Conservation (phyloP, 2,888 invertebrate species). For the Hypomecis atomaria region DNA sequence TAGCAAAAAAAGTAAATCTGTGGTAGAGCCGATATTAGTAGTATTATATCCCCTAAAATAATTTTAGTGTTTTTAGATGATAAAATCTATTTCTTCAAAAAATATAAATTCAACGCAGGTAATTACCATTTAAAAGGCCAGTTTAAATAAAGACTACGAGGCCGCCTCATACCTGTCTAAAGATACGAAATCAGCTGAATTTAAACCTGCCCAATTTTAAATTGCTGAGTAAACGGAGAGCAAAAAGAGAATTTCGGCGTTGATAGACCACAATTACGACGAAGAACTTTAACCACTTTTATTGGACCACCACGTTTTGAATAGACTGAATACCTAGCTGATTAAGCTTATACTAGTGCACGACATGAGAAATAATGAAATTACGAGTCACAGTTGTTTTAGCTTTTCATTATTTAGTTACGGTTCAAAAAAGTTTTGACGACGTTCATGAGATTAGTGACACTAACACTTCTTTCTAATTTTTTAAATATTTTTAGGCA, state of each 20-base stretch:
- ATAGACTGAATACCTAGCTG: too few relatives aligned
- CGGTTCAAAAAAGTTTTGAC: too few relatives aligned
- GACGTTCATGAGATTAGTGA: too few relatives aligned
- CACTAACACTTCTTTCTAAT: too few relatives aligned
- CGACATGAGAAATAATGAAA: too few relatives aligned
- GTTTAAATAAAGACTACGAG: not conserved
- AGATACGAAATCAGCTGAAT: slow-evolving; percentile 11
- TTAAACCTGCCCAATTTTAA: slow-evolving; percentile 15
- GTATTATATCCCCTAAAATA: not conserved
- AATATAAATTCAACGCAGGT: not conserved
- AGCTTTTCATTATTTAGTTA: too few relatives aligned
- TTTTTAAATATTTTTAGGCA: too few relatives aligned
- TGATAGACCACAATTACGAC: slow-evolving; percentile 1
- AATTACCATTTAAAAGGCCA: not conserved
- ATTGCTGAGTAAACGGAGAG: slow-evolving; percentile 15
- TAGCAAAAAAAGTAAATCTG: too few relatives aligned
- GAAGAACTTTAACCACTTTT: not conserved
- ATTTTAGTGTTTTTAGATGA: not conserved
- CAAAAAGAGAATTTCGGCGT: slow-evolving; percentile 1
- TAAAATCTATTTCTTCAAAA: not conserved
- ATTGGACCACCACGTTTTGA: too few relatives aligned
- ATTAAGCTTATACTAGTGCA: too few relatives aligned
- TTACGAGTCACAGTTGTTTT: too few relatives aligned
- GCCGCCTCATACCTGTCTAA: not conserved
- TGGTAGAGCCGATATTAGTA: too few relatives aligned